A percentile compares a stretch with the other conserved stretches of the same genome.
These are phyloP conservation scores for Deroptyus accipitrinus DNA, from an alignment of 2,113 vertebrate genomes.

Conservation along the genomic window DNA sequence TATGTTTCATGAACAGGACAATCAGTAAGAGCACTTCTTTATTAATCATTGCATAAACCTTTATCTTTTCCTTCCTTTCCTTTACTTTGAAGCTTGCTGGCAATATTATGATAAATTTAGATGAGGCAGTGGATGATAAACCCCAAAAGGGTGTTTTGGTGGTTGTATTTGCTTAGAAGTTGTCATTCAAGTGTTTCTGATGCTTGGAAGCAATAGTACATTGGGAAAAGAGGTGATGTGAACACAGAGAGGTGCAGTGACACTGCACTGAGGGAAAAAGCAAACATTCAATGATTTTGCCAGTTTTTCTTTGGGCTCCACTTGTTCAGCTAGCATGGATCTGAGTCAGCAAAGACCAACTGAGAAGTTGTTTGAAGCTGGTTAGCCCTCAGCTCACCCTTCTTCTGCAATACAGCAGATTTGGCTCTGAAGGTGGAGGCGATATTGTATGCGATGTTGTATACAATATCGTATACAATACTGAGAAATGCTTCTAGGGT, in stretches of 20 bases:
- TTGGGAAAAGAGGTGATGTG: neutral
- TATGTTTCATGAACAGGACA: neutral
- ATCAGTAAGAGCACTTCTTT: neutral
- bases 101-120: neutral
- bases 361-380: neutral
- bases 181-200: neutral
- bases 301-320: neutral
- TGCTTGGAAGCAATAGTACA: neutral
- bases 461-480: neutral
- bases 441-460: neutral
- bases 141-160: neutral
- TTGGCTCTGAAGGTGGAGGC: neutral
- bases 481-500: neutral
- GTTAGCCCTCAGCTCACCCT: neutral
- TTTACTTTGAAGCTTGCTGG: constrained; percentile 23
- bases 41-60: neutral
- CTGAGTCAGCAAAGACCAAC: neutral
- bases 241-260: neutral
- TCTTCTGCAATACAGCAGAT: neutral
- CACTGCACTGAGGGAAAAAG: neutral
- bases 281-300: neutral
- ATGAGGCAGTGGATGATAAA: neutral
- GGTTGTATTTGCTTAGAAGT: neutral
- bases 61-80: neutral
- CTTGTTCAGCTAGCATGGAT: neutral